Conservation (phyloP, 2,888 invertebrate species). For the Amiota minor region DNA sequence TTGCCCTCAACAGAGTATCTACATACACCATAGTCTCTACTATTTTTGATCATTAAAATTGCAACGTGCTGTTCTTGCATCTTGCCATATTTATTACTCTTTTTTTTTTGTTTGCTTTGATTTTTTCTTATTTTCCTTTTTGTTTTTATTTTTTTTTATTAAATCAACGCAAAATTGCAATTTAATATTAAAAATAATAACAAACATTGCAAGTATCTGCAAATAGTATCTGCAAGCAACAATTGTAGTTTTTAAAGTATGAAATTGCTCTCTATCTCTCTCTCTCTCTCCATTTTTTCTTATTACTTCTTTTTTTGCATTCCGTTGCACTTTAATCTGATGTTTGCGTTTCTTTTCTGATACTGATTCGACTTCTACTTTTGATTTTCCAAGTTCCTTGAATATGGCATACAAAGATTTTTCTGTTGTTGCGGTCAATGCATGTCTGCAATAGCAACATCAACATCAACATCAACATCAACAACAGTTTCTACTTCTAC, state of each 20-base stretch:
- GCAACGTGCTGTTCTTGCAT: slow-evolving; percentile 59
- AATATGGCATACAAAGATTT: slow-evolving; percentile 45
- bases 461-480: slow-evolving; percentile 49
- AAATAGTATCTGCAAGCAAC: not conserved
- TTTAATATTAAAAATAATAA: slow-evolving; percentile 70
- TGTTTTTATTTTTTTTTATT: slow-evolving; percentile 52
- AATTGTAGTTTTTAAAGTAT: not conserved
- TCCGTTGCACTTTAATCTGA: slow-evolving; percentile 64
- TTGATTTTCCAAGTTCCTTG: slow-evolving; percentile 37
- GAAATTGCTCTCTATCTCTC: too few species aligned
- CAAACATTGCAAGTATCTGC: slow-evolving; percentile 52
- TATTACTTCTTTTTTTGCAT: slow-evolving; percentile 60
- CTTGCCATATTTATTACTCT: slow-evolving; percentile 26
- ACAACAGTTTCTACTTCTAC: not conserved
- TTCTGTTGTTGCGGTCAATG: slow-evolving; percentile 30
- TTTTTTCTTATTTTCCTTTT: slow-evolving; percentile 49
- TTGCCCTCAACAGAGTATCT: slow-evolving; percentile 10
- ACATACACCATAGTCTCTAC: not conserved
- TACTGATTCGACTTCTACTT: slow-evolving; percentile 16
- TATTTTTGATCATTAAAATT: slow-evolving; percentile 62
- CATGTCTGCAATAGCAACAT: slow-evolving; percentile 44
- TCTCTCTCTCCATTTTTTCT: slow-evolving; percentile 6
- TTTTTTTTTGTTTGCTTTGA: slow-evolving; percentile 38
- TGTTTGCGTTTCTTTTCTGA: slow-evolving; percentile 48
- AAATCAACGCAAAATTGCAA: slow-evolving; percentile 67